Conservation (phyloP, 2,797 vertebrate species). For the Microchirus variegatus region DNA sequence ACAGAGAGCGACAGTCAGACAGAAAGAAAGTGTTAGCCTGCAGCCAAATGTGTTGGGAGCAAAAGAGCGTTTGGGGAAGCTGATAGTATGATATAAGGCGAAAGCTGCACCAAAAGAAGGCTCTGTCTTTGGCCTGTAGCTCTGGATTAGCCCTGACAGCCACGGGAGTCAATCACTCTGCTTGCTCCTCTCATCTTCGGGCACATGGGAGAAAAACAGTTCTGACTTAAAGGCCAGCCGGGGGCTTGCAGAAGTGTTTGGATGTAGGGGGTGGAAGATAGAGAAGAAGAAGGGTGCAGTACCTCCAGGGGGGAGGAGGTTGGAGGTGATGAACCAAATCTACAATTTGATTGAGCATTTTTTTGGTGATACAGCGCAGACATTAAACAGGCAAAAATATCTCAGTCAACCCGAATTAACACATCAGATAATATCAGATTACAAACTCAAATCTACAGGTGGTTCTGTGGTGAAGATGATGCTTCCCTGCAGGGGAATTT, state of each 20-base stretch:
- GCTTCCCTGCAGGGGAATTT: not conserved
- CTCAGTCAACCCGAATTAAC: too few relatives aligned
- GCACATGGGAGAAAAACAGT: slow-evolving; percentile 50
- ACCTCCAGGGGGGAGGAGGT: slow-evolving; percentile 13
- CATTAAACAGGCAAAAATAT: not conserved
- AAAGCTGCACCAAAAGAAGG: slow-evolving; percentile 25
- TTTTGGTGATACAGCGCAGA: not conserved
- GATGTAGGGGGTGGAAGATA: slow-evolving; percentile 14
- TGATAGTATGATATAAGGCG: slow-evolving; percentile 32
- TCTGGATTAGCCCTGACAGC: slow-evolving; percentile 58
- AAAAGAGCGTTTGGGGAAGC: slow-evolving; percentile 35
- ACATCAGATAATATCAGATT: not conserved
- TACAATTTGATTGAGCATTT: not conserved
- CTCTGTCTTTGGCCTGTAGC: slow-evolving; percentile 51
- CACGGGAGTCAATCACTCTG: slow-evolving; percentile 64
- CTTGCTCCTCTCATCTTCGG: slow-evolving; percentile 59
- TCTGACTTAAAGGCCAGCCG: slow-evolving; percentile 34
- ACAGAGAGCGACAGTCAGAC: slow-evolving; percentile 51
- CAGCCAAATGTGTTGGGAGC: slow-evolving; percentile 47
- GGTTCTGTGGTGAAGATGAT: not conserved
- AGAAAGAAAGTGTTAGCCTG: slow-evolving; percentile 56
- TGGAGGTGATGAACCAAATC: slow-evolving; percentile 19
- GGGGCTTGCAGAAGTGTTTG: slow-evolving; percentile 33
- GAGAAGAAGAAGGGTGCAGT: slow-evolving; percentile 16
- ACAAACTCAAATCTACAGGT: not conserved